Conservation (phyloP, 1,140 invertebrate genomes). For the Brachionus calyciflorus region DNA sequence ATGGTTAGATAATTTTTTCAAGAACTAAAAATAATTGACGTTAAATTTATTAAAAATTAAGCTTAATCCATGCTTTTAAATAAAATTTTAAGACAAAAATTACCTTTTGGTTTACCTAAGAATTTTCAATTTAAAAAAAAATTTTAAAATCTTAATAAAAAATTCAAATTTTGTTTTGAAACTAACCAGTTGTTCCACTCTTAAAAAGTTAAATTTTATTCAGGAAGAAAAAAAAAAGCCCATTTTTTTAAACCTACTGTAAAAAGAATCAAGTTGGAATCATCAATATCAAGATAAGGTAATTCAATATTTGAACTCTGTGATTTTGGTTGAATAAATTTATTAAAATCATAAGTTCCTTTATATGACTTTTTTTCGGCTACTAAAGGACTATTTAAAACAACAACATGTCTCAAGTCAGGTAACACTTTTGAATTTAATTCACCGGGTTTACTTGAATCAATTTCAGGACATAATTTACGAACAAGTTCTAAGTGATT, state of each 20-base stretch:
- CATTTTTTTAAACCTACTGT: background rate
- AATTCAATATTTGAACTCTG: background rate
- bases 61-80: too few species aligned
- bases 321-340: background rate
- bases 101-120: too few species aligned
- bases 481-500: constrained; percentile 6
- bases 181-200: constrained; percentile 74
- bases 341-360: background rate
- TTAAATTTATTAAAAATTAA: too few species aligned
- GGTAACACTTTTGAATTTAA: constrained; percentile 18
- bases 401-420: constrained; percentile 14
- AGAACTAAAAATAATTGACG: too few species aligned
- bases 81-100: too few species aligned
- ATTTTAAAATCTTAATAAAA: too few species aligned
- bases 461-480: constrained; percentile 23
- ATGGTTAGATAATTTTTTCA: too few species aligned
- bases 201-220: background rate
- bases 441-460: background rate
- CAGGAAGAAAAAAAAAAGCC: background rate
- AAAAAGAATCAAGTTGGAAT: background rate
- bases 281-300: background rate
- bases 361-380: background rate
- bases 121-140: too few species aligned
- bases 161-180: too few species aligned
- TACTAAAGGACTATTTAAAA: background rate